Evolutionary conservation across 2,797 vertebrate genomes (phyloP), one percentile per base, ranked within the genome.

Genomic region (Cyprinodon diabolis): DNA sequence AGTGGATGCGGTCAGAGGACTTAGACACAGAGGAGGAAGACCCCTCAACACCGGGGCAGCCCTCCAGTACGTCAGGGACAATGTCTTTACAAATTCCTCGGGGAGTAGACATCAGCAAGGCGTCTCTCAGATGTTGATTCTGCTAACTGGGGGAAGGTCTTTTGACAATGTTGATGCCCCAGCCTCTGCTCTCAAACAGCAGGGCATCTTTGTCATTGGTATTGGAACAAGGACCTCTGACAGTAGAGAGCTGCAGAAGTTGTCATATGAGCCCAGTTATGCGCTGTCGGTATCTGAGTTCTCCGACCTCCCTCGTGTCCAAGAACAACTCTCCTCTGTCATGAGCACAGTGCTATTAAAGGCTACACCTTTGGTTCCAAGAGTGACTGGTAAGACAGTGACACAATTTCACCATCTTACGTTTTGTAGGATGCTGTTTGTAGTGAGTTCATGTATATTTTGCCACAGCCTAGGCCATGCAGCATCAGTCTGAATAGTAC

Each of bases 31-130:
- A 78, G 81, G 84, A 5, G 86, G 87, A 47, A 85, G 78, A 68
- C 80, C 78, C 66, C 85, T 87, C 30, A 89, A 91, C 75, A 92
- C 89, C 2, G 90, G 87, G 23, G 85, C 76, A 69, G 89, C 90
- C 40, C 79, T 90, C 62, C 82, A 83, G 8, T 83, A 81, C 49
- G 67, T 90, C 30, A 85, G 71, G 60, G 72, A 84, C 87, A 60
- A 95, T 93, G 78, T 89, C 81, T 96, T 96, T 76, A 95, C 93
- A 48, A 87, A 88, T 55, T 93, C 95, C 0, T 88, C 94, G 0
- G 96, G 96, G 23, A 96, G 96, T 79, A 93, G 96, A n/a, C 94
- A 94, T 1, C 94, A 93, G 17, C 93, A 96, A 73, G 94, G 94
- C 23, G 84, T 84, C 49, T 76, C 80, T 40, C 90, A 92, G 71